Conservation (phyloP, 2,113 vertebrate genomes). For the Xenotilapia leptura region DNA sequence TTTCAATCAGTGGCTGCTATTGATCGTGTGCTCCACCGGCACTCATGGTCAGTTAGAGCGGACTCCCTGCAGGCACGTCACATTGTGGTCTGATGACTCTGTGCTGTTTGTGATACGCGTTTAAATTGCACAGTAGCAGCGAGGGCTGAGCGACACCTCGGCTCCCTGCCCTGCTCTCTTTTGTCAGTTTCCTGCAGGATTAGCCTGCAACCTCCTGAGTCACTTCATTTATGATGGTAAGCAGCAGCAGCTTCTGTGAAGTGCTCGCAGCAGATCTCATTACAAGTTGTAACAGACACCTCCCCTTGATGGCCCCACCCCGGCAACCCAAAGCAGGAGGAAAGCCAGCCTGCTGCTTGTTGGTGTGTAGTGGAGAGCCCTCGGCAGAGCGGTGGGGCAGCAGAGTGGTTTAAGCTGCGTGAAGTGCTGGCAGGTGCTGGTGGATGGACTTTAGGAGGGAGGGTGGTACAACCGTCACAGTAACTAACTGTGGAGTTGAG, state of each 20-base stretch:
- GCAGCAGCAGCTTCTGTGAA: conserved; percentile 4
- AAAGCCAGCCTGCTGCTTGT: background rate
- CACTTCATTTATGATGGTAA: background rate
- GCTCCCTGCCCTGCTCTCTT: background rate
- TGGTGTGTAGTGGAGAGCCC: conserved; percentile 11
- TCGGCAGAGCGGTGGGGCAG: background rate
- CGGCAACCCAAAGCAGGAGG: background rate
- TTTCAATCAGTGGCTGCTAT: conserved; percentile 47
- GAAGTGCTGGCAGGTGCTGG: conserved; percentile 31
- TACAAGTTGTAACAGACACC: conserved; percentile 30
- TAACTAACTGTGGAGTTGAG: background rate
- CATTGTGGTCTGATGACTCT: background rate
- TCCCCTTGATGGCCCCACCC: background rate
- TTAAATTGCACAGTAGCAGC: background rate
- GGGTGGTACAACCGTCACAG: background rate
- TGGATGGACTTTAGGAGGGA: background rate
- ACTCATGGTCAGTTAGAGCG: background rate
- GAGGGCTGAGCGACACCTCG: background rate
- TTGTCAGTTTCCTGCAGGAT: background rate
- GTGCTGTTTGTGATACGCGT: background rate
- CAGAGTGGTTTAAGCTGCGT: conserved; percentile 9
- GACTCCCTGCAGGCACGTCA: background rate
- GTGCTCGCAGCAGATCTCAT: conserved; percentile 18
- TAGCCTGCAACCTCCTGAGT: background rate
- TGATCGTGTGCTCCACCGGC: background rate